Base-by-base conservation (phyloP, 2,113 vertebrate genomes). In the Lipophrys pholis region DNA sequence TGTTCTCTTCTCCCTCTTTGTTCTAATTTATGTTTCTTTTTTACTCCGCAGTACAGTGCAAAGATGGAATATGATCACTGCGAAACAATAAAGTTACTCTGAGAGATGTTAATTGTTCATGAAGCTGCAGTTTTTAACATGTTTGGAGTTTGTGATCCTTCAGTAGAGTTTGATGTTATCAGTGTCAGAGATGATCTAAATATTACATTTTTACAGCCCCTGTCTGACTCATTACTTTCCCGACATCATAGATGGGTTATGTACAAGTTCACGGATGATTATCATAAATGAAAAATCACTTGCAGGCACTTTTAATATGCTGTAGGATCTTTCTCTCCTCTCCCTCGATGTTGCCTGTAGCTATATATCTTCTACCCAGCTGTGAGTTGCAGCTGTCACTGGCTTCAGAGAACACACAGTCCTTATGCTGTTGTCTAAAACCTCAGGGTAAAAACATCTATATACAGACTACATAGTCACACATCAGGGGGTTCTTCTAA, bases 321-420 rank as follows among this genome's bases (percentile, higher is more conserved):
- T 75, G 48, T 45, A 80, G 78, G 72, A 82, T 76, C 62, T 79
- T 57, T 68, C 8, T 84, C 55, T 77, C 14, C 39, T 49, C 64
- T 78, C 61, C 63, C 42, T 16, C 21, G 59, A 74, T 42, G 66
- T 81, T 76, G 69, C 73, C 69, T 74, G 7, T 39, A 71, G 78
- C 74, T 61, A 45, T 71, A 38, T 71, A 59, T 88, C 58, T 68
- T 76, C 73, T 73, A 36, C 68, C 76, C 81, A 84, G 73, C 83
- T 90, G 82, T 82, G 77, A 81, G 51, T 70, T 80, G 69, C 80
- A 90, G 80, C 78, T 87, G 83, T 72, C 70, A 56, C 64, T 79
- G 70, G 53, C 69, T 77, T 77, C 65, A 73, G 39, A 75, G 52
- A 69, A 76, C 69, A 76, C 39, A 77, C 57, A 74, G 42, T 71